Base-by-base conservation (phyloP, 2,888 invertebrate species). In the Lithophane ornitopus region DNA sequence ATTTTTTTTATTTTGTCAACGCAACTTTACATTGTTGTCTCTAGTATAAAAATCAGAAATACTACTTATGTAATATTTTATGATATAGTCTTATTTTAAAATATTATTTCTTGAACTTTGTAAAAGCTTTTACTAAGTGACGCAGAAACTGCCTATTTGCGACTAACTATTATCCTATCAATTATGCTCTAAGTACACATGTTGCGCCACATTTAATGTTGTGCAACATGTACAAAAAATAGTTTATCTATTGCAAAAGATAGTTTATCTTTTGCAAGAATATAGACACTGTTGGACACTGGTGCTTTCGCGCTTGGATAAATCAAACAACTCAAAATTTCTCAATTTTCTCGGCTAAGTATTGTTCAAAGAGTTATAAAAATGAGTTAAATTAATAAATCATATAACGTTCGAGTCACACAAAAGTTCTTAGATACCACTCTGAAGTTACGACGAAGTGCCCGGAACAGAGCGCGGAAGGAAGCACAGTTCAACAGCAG, bases 391-490 rank as follows among this genome's bases (percentile, higher is more conserved):
- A 39, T 58, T n/a, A 14, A 3, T 66, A 19, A 44, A 22, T 39
- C 16, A 41, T n/a, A 39, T 58, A 44, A 67, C 22, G n/a, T 59
- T 28, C 22, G 22, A 58, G n/a, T 34, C 26, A 28, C n/a, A 39
- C 26, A 61, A 68, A 58, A 65, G 71, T 62, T 61, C 44, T 78
- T 56, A 58, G 65, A 65, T 54, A 28, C 28, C 66, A 73, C 41
- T 82, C 34, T 44, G 65, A 76, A 81, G 58, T 69, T 71, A 79
- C 74, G 61, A 81, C 76, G 74, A 58, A 74, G 66, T 69, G 77
- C 81, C 82, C 87, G 78, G 87, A 88, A 78, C 75, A 70, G 56
- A 68, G 72, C 68, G 7, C 81, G 91, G 91, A 91, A 91, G 91
- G 91, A 91, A 91, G 90, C 83, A 70, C 77, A 73, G 84, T 77